These are phyloP conservation scores for Lophotriccus pileatus DNA, from an alignment of 2,797 vertebrate species.

Conservation along the genomic window DNA sequence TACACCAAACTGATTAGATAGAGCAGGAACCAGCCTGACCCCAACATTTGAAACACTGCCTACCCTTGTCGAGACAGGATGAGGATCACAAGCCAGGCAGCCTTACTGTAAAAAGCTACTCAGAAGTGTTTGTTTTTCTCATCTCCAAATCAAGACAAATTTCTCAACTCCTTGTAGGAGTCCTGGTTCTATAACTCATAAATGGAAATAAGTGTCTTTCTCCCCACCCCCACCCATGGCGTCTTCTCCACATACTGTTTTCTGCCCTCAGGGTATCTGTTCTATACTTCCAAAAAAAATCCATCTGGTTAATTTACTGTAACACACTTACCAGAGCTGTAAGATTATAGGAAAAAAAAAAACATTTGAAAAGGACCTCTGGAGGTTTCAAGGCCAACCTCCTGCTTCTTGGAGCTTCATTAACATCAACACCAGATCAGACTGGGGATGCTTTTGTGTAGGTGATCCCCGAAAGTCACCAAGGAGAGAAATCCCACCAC, in stretches of 20 bases:
- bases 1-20: neutral
- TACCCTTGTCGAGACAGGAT: neutral
- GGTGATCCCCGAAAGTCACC: neutral
- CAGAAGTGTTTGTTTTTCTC: slow-evolving; percentile 38
- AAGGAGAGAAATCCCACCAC: neutral
- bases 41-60: neutral
- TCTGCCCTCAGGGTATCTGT: slow-evolving; percentile 65
- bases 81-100: slow-evolving; percentile 22
- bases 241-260: slow-evolving; percentile 42
- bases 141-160: slow-evolving; percentile 46
- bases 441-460: neutral
- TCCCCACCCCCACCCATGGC: neutral
- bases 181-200: slow-evolving; percentile 49
- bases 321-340: slow-evolving; percentile 51
- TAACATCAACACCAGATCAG: slow-evolving; percentile 8
- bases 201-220: slow-evolving; percentile 49
- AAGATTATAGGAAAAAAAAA: slow-evolving; percentile 25
- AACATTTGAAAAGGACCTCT: neutral
- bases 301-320: slow-evolving; percentile 64
- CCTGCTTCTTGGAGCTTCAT: neutral
- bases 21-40: neutral
- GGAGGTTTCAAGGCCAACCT: slow-evolving; percentile 42
- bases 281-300: slow-evolving; percentile 58
- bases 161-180: slow-evolving; percentile 48
- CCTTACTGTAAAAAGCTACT: slow-evolving; percentile 3